Conservation (phyloP, 2,797 vertebrate species). For the Chelmon rostratus region DNA sequence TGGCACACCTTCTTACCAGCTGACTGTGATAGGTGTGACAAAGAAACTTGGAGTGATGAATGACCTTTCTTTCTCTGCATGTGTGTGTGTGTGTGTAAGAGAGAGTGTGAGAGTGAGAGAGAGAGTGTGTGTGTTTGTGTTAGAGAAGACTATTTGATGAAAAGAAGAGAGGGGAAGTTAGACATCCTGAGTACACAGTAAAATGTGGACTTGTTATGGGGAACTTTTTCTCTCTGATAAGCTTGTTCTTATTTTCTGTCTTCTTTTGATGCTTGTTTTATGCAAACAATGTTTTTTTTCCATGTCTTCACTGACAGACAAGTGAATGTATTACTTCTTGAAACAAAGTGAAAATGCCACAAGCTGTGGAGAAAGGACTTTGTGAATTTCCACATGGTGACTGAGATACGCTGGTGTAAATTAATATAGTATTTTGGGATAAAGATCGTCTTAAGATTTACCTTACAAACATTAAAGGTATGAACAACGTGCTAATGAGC, state of each 20-base stretch:
- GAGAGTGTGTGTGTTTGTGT: slow-evolving; percentile 6
- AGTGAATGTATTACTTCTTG: slow-evolving; percentile 18
- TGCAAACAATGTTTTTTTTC: slow-evolving; percentile 10
- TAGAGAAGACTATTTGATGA: slow-evolving; percentile 8
- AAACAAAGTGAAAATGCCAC: slow-evolving; percentile 19
- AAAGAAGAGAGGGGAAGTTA: neutral
- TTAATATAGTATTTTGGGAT: neutral
- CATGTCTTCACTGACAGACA: neutral
- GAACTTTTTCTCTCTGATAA: slow-evolving; percentile 40
- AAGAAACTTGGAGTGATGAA: slow-evolving; percentile 45
- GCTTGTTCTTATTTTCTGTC: slow-evolving; percentile 27
- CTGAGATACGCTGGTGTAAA: neutral
- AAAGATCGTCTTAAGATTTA: neutral
- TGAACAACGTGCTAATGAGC: neutral
- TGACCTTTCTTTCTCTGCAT: slow-evolving; percentile 28
- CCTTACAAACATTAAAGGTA: neutral
- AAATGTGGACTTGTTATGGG: slow-evolving; percentile 27
- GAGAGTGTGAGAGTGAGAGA: slow-evolving; percentile 11
- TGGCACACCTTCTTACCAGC: slow-evolving; percentile 20
- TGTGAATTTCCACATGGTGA: neutral
- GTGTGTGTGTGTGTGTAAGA: slow-evolving; percentile 14
- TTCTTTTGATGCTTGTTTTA: slow-evolving; percentile 27
- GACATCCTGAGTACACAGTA: slow-evolving; percentile 20
- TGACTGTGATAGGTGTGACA: slow-evolving; percentile 45
- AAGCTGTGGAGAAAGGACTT: neutral